A percentile compares a stretch with the other conserved stretches of the same genome.
Conservation (phyloP, 1,140 invertebrate genomes). For the Drosophila setifemur region DNA sequence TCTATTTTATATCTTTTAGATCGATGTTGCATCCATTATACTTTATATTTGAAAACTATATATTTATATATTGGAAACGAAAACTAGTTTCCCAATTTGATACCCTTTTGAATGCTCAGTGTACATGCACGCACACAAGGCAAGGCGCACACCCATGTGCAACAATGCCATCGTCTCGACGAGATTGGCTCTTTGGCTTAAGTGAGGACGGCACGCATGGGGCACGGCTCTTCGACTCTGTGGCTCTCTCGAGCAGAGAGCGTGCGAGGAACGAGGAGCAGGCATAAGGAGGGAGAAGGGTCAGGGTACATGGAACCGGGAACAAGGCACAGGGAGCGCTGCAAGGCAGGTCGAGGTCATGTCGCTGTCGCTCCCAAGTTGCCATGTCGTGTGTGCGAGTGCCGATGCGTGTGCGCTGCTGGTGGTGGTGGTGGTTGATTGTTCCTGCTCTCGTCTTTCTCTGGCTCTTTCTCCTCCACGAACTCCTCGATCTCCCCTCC, state of each 20-base stretch:
- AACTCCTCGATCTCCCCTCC: constrained; percentile 10
- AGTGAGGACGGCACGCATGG: constrained; percentile 75
- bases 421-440: constrained; percentile 46
- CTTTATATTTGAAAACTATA: too few species aligned
- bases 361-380: constrained; percentile 40
- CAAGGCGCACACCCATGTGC: constrained; percentile 19
- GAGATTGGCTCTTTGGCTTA: constrained; percentile 56
- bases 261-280: constrained; percentile 45
- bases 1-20: too few species aligned
- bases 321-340: background rate
- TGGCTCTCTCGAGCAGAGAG: constrained; percentile 17
- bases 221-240: constrained; percentile 48
- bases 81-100: background rate
- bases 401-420: constrained; percentile 41
- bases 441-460: constrained; percentile 36
- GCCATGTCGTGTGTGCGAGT: constrained; percentile 48
- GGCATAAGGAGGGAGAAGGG: background rate
- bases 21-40: too few species aligned
- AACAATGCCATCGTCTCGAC: constrained; percentile 55
- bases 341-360: constrained; percentile 67
- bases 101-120: too few species aligned
- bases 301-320: too few species aligned
- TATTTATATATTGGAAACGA: too few species aligned
- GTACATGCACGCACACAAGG: constrained; percentile 13
- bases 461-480: constrained; percentile 17